phyloP scores from a whole-genome alignment of 2,888 invertebrate genomes.

The Hofmannophila pseudospretella region DNA sequence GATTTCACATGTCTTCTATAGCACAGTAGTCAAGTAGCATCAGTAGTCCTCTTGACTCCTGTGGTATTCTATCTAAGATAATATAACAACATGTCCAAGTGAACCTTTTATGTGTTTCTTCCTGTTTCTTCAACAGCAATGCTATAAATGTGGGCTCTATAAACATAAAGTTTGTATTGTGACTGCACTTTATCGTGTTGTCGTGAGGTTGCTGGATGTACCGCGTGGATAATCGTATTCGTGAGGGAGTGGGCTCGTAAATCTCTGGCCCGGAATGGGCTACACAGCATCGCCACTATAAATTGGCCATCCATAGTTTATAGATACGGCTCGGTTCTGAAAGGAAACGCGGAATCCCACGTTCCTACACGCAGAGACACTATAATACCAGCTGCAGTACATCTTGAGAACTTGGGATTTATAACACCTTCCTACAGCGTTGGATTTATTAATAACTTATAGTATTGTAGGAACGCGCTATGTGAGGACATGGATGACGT shows the following conservation, averaged over 20 bases:
- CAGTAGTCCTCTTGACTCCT: no score
- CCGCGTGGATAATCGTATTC: conserved; percentile 53
- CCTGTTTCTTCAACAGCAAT: no score
- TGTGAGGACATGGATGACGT: no score
- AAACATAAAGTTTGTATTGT: conserved; percentile 9
- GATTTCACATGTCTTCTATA: no score
- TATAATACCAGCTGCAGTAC: no score
- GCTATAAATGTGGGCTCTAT: not conserved
- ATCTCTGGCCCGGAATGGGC: conserved; percentile 58
- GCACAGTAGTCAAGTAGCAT: no score
- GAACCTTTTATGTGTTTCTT: no score
- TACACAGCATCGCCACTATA: conserved; percentile 63
- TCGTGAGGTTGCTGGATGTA: conserved; percentile 49
- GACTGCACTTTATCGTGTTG: conserved; percentile 21
- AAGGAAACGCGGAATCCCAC: conserved; percentile 47
- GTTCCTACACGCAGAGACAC: conserved; percentile 32
- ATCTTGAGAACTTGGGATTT: conserved; percentile 24
- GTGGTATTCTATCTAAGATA: no score
- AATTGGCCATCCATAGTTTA: conserved; percentile 71
- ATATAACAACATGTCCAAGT: no score
- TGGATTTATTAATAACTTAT: not conserved
- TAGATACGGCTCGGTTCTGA: conserved; percentile 45
- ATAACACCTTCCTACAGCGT: conserved; percentile 9
- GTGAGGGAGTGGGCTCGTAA: conserved; percentile 62
- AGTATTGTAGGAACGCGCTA: no score